Evolutionary conservation across 1,140 invertebrate genomes (phyloP), one percentile per base, ranked within the genome.

Genomic region (Heterodera carotae): DNA sequence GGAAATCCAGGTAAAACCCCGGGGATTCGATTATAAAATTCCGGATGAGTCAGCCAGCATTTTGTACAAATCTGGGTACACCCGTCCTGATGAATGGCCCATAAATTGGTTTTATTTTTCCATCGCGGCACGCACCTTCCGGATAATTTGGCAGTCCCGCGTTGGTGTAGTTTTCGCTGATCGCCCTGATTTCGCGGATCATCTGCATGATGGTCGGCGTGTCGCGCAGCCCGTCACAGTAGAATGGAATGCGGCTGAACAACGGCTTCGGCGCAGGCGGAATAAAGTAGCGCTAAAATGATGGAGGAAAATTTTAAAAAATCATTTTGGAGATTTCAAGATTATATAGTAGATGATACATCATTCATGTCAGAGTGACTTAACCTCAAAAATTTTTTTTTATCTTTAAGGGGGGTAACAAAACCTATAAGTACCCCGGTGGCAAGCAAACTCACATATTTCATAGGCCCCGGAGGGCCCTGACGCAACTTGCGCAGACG

Each of bases 211-310:
- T 95, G 77, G 93, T 91, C 70, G 92, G 91, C 0, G 95, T 98
- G 70, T 89, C 87, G 4, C 88, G 89, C 69, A 92, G 82, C 74
- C 89, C 88, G 75, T 89, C 90, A 53, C 98, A 89, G 89, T 96
- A 96, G 88, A 98, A 98, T 8, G 96, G 95, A 88, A 98, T 91
- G 97, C 22, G 94, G 94, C 78, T 97, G 95, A 88, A 94, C 94
- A 43, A 95, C 89, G 83, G 96, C 93, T 39, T 91, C 91, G n/a
- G 75, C 33, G 43, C 56, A 22, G n/a, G 34, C 22, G 69, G 94
- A 79, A 6, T 94, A 86, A 94, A 93, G 10, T 94, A 94, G 84
- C 92, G 91, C 48, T 56, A 22, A 15, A 56, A 56, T 56, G 48
- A 18, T 12, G 22, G 12, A 18, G 3, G 5, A 12, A 56, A 56